These are phyloP conservation scores for Euwallacea similis DNA, from an alignment of 1,140 invertebrate genomes.

Conservation along the genomic window DNA sequence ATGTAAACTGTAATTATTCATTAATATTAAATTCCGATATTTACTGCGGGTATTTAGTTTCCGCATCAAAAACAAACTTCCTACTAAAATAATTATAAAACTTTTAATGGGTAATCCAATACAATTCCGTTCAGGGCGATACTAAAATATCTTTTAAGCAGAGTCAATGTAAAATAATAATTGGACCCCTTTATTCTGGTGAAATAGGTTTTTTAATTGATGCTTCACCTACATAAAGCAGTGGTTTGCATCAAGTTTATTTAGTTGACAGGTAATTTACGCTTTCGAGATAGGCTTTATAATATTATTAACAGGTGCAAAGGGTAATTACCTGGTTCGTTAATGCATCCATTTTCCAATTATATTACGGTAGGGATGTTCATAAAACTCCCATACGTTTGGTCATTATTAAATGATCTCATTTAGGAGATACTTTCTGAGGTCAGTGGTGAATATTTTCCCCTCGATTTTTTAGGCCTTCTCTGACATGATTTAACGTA, in stretches of 20 bases:
- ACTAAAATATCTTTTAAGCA: slow-evolving; percentile 1
- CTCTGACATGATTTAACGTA: too few relatives aligned
- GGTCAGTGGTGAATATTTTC: too few relatives aligned
- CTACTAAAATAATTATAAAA: slow-evolving; percentile 2
- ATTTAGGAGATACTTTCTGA: too few relatives aligned
- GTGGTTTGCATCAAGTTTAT: slow-evolving; percentile 1
- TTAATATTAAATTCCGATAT: slow-evolving; percentile 4
- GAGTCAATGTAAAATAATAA: not conserved
- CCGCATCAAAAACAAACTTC: not conserved
- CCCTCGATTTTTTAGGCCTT: too few relatives aligned
- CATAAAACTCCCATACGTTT: too few relatives aligned
- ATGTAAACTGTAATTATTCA: not conserved
- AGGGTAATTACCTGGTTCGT: not conserved
- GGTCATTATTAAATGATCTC: too few relatives aligned
- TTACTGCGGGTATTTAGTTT: slow-evolving; percentile 1
- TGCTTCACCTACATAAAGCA: slow-evolving; percentile 2
- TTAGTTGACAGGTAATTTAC: slow-evolving; percentile 1
- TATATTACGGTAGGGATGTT: too few relatives aligned
- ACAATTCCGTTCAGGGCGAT: not conserved
- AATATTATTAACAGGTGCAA: not conserved
- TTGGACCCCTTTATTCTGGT: not conserved
- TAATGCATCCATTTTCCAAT: too few relatives aligned
- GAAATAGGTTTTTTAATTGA: slow-evolving; percentile 1
- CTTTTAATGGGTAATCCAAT: slow-evolving; percentile 6
- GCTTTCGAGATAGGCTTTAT: not conserved